Conservation (phyloP, 2,113 vertebrate species). For the Nibea coibor region DNA sequence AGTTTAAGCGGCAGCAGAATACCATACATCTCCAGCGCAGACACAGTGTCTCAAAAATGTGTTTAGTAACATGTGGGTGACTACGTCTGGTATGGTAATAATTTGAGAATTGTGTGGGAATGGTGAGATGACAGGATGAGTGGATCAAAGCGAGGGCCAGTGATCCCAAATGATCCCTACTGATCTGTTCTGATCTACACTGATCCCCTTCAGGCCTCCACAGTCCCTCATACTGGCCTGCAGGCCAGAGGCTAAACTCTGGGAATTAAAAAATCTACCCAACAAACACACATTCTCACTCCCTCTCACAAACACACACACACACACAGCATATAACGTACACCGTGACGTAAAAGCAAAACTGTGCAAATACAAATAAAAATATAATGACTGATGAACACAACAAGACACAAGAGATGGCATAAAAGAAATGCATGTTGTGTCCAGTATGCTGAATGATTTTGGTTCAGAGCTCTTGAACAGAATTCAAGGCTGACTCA, state of each 20-base stretch:
- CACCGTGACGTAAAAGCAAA: background rate
- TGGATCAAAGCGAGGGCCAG: constrained; percentile 60
- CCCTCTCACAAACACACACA: constrained; percentile 2
- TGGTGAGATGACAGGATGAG: constrained; percentile 45
- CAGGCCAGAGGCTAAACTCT: constrained; percentile 54
- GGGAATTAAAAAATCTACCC: constrained; percentile 46
- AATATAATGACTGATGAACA: background rate
- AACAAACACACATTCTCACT: constrained; percentile 16
- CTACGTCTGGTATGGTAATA: constrained; percentile 26
- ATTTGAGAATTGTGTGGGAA: constrained; percentile 46
- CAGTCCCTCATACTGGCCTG: constrained; percentile 32
- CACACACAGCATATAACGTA: constrained; percentile 4
- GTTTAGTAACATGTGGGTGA: constrained; percentile 18
- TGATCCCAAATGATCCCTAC: constrained; percentile 63
- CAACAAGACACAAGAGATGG: background rate
- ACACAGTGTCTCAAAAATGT: background rate
- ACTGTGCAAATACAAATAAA: background rate
- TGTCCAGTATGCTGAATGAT: background rate
- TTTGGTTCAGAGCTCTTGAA: background rate
- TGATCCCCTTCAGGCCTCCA: constrained; percentile 55
- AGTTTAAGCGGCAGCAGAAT: constrained; percentile 9
- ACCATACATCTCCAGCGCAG: constrained; percentile 1
- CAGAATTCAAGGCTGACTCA: constrained; percentile 8
- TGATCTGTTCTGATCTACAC: constrained; percentile 61
- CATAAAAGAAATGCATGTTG: background rate